A percentile compares a stretch with the other conserved stretches of the same genome.
Conservation (phyloP, 2,797 vertebrate genomes). For the Lepilemur septentrionalis region DNA sequence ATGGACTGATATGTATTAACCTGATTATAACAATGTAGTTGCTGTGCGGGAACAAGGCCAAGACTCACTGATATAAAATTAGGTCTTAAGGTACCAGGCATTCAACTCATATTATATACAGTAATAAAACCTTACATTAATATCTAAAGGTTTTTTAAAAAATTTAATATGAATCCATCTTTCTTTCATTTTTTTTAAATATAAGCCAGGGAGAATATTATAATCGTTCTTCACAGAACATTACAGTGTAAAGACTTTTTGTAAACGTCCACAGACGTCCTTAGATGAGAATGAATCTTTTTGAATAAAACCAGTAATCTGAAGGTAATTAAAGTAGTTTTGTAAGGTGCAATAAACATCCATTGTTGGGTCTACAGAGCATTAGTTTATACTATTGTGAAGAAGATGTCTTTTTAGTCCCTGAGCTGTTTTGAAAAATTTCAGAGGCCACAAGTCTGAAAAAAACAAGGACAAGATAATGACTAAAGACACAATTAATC, state of each 20-base stretch:
- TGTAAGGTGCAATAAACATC: slow-evolving; percentile 81
- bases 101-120: slow-evolving; percentile 21
- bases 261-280: slow-evolving; percentile 65
- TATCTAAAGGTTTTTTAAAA: background rate
- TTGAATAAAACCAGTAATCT: slow-evolving; percentile 82
- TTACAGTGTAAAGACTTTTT: slow-evolving; percentile 55
- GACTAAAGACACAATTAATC: slow-evolving; percentile 81
- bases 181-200: background rate
- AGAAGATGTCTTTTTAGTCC: slow-evolving; percentile 81
- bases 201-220: slow-evolving; percentile 13
- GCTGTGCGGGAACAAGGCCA: background rate
- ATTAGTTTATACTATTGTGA: slow-evolving; percentile 80
- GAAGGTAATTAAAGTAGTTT: slow-evolving; percentile 84
- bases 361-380: slow-evolving; percentile 82
- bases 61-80: background rate
- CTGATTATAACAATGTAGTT: background rate
- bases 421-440: slow-evolving; percentile 78
- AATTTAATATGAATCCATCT: background rate
- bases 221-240: background rate
- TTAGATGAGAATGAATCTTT: slow-evolving; percentile 79
- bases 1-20: background rate
- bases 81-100: slow-evolving; percentile 11
- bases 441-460: slow-evolving; percentile 80
- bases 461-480: slow-evolving; percentile 86
- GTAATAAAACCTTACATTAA: slow-evolving; percentile 23